Percentiles rank a stretch among this genome's conserved stretches.
Evolutionary conservation across 2,888 invertebrate genomes (phyloP).

Genomic region (Lysandra coridon): DNA sequence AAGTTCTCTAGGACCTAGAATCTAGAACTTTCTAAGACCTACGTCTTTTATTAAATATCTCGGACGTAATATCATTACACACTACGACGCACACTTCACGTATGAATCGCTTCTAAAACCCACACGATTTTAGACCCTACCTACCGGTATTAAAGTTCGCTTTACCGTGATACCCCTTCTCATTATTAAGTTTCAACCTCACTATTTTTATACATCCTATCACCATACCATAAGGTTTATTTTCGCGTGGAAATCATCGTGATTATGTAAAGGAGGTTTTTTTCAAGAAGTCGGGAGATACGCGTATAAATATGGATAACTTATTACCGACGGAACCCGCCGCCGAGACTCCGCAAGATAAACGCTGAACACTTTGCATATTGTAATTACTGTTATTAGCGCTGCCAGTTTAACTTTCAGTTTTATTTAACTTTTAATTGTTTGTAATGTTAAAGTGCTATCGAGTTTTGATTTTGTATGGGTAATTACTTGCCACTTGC

Average conservation of each 20-base stretch:
- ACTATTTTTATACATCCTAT: neutral
- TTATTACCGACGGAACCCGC: neutral
- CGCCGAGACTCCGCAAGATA: slow-evolving; percentile 2
- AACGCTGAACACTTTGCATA: neutral
- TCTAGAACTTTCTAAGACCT: neutral
- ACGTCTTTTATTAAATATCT: slow-evolving; percentile 12
- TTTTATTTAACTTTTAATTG: neutral
- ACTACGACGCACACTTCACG: neutral
- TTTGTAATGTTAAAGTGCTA: neutral
- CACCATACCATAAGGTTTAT: neutral
- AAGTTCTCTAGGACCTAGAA: neutral
- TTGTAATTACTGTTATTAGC: neutral
- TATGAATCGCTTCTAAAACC: neutral
- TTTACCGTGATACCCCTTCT: neutral
- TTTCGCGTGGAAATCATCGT: neutral
- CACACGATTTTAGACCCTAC: neutral
- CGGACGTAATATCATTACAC: slow-evolving; percentile 13
- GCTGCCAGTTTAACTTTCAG: neutral
- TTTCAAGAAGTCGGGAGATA: slow-evolving; percentile 18
- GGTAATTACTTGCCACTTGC: neutral
- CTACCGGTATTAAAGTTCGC: neutral
- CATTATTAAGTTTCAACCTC: neutral
- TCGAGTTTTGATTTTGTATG: neutral
- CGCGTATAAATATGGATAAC: slow-evolving; percentile 21
- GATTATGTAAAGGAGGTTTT: slow-evolving; percentile 10